Evolutionary conservation across 1,140 invertebrate genomes (phyloP), one percentile per base, ranked within the genome.

Genomic region (Gryon sp.): DNA sequence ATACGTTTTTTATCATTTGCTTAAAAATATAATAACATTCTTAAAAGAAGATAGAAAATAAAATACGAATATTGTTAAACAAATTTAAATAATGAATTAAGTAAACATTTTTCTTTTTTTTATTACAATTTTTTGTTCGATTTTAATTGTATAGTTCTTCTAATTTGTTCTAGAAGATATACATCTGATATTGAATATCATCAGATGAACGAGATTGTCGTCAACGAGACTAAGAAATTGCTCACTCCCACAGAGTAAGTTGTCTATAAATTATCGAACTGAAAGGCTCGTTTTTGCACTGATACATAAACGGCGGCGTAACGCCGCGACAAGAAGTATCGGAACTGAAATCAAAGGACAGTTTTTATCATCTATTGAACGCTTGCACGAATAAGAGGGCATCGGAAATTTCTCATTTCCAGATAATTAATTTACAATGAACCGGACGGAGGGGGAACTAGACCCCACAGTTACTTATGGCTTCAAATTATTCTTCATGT

Each of bases 361-460:
- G 79, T 85, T 86, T 87, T 87, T 86, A 86, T 82, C 81, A 85
- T 69, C 79, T 80, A 84, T 86, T 87, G 83, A 83, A 78, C 66
- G 75, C 76, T 66, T 36, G 73, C 70, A 78, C 76, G 77, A 85
- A 83, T 72, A 78, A 79, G 78, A 78, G 80, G 79, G 78, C 76
- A 86, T 83, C 84, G 85, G 87, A 88, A 87, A 87, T 89, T 88
- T 86, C 85, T 87, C 83, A 88, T 88, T 88, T 89, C 87, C 87
- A 88, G 86, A 82, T 89, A 89, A 89, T 89, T 88, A 88, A 88
- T 89, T 89, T 89, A 89, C 86, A 89, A 89, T 89, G 83, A 88
- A 83, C 82, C 84, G 84, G 82, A 86, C 82, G 81, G 79, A 77
- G 80, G 82, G 80, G 80, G 69, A 82, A 74, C 69, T 72, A 81